Conservation (phyloP, 2,113 vertebrate species). For the Gasterosteus nipponicus region DNA sequence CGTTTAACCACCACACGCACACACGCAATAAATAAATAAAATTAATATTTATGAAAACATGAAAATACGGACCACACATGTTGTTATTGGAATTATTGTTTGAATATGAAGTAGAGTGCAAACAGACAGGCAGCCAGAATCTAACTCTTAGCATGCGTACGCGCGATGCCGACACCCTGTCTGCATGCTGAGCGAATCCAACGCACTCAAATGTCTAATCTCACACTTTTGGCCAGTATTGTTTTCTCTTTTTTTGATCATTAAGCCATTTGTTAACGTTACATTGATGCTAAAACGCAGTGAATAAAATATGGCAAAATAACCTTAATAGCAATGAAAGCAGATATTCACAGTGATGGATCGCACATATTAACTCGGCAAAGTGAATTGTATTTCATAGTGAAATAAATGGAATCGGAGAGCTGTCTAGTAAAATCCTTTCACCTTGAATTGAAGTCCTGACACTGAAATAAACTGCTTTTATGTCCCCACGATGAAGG, state of each 20-base stretch:
- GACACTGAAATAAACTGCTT: constrained; percentile 35
- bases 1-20: constrained; percentile 1
- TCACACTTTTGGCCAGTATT: not conserved
- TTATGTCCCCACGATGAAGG: constrained; percentile 5
- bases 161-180: not conserved
- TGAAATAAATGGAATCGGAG: constrained; percentile 38
- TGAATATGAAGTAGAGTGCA: not conserved
- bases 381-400: constrained; percentile 17
- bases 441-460: constrained; percentile 44
- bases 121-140: not conserved
- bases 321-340: constrained; percentile 23
- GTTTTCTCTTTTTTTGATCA: not conserved
- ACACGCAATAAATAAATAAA: not conserved
- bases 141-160: not conserved
- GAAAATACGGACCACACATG: not conserved
- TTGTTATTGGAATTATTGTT: not conserved
- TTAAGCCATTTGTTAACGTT: not conserved
- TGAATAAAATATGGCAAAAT: constrained; percentile 7
- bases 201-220: not conserved
- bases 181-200: not conserved
- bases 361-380: constrained; percentile 28
- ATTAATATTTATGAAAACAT: constrained; percentile 2
- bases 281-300: not conserved
- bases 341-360: constrained; percentile 38
- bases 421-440: constrained; percentile 26